Conservation (phyloP, 2,797 vertebrate genomes). For the Cryptoblepharus egeriae region DNA sequence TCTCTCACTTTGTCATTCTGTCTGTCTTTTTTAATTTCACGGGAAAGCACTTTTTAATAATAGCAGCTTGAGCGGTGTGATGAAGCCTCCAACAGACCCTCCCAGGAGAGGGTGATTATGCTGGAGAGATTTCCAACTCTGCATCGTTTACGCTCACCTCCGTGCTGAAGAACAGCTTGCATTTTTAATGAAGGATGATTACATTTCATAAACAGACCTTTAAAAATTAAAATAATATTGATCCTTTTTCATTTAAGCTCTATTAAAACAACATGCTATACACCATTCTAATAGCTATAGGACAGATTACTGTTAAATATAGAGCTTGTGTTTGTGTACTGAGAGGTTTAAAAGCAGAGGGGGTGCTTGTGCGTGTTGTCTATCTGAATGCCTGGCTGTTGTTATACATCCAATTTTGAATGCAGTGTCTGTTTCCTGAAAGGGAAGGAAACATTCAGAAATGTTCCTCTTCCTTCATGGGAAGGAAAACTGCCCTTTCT, state of each 20-base stretch:
- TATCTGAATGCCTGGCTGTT: constrained; percentile 6
- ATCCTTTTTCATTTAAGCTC: constrained; percentile 78
- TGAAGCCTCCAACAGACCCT: constrained; percentile 76
- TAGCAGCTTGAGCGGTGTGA: constrained; percentile 70
- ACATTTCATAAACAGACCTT: constrained; percentile 90
- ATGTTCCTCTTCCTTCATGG: constrained; percentile 33
- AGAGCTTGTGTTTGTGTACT: neutral
- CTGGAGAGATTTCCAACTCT: constrained; percentile 89
- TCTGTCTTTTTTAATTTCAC: constrained; percentile 75
- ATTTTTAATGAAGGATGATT: constrained; percentile 97
- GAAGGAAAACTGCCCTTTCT: constrained; percentile 30
- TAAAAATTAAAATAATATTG: constrained; percentile 91
- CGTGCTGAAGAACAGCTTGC: constrained; percentile 82
- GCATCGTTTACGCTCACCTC: constrained; percentile 89
- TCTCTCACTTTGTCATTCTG: constrained; percentile 60
- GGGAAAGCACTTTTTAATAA: constrained; percentile 76
- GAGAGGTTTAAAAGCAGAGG: constrained; percentile 21
- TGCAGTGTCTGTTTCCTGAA: neutral
- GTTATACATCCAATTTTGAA: constrained; percentile 52
- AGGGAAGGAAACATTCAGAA: constrained; percentile 41
- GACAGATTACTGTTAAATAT: constrained; percentile 57
- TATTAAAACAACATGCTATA: constrained; percentile 71
- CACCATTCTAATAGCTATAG: constrained; percentile 67
- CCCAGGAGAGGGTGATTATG: constrained; percentile 86
- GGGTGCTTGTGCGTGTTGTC: constrained; percentile 31